Evolutionary conservation across 1,140 invertebrate species (phyloP).

Genomic region (Augochlora pura): DNA sequence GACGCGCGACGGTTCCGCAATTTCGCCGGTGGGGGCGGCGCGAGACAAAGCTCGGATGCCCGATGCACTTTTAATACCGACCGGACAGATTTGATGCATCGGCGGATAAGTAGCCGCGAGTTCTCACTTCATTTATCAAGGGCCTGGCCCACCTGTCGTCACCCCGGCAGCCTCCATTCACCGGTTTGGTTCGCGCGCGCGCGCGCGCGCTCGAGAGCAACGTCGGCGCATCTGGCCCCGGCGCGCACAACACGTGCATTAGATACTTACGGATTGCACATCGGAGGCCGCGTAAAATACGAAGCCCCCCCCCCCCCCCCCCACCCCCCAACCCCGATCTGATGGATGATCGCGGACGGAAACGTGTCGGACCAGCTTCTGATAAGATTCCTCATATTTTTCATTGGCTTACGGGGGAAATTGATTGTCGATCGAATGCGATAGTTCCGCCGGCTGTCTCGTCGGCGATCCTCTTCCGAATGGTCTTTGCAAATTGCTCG

Average conservation of each 20-base stretch:
- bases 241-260: slow-evolving; percentile 52
- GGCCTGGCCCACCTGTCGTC: slow-evolving; percentile 67
- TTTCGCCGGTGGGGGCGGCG: no score
- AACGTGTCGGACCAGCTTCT: slow-evolving; percentile 39
- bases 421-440: slow-evolving; percentile 37
- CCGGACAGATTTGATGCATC: slow-evolving; percentile 73
- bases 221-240: slow-evolving; percentile 44
- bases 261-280: slow-evolving; percentile 45
- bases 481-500: neutral
- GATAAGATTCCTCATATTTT: slow-evolving; percentile 57
- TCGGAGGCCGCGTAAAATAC: slow-evolving; percentile 42
- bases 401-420: slow-evolving; percentile 30
- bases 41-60: slow-evolving; percentile 40
- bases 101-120: slow-evolving; percentile 71
- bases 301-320: slow-evolving; percentile 16
- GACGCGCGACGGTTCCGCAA: no score
- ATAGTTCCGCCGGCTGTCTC: neutral
- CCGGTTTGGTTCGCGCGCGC: slow-evolving; percentile 18
- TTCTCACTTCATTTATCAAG: slow-evolving; percentile 75
- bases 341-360: slow-evolving; percentile 56
- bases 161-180: slow-evolving; percentile 48
- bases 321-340: no score
- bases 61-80: slow-evolving; percentile 57
- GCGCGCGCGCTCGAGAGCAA: no score
- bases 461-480: neutral